A percentile compares a stretch with the other conserved stretches of the same genome.
These are phyloP conservation scores for Thryonomys swinderianus DNA, from an alignment of 2,113 vertebrate species.

Conservation along the genomic window DNA sequence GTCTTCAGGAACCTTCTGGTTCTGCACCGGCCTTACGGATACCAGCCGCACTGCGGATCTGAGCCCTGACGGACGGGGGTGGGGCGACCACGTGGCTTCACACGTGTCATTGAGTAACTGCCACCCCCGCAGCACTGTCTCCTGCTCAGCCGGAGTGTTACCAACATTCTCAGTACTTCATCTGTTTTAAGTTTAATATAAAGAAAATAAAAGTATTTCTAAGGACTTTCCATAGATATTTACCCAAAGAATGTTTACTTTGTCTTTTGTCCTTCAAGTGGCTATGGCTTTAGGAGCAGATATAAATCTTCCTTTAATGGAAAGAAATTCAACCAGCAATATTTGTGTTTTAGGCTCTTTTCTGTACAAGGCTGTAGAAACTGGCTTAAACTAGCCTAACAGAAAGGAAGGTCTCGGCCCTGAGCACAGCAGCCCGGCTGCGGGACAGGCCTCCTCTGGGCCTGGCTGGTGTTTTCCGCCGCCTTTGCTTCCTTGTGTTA, in stretches of 20 bases:
- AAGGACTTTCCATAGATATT: constrained; percentile 13
- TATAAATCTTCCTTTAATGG: constrained; percentile 44
- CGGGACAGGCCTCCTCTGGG: neutral
- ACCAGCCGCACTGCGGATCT: neutral
- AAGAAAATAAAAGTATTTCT: constrained; percentile 52
- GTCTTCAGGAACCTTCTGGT: neutral
- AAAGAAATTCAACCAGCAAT: neutral
- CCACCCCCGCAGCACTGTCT: neutral
- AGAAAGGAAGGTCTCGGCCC: neutral
- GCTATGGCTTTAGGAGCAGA: constrained; percentile 43
- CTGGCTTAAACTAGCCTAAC: neutral
- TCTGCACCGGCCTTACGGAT: neutral
- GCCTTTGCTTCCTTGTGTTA: neutral
- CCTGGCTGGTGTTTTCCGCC: neutral
- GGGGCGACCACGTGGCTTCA: neutral
- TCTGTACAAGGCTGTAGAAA: constrained; percentile 1
- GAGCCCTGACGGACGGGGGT: neutral
- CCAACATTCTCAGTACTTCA: constrained; percentile 22
- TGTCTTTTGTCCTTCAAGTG: constrained; percentile 23
- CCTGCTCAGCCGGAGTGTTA: neutral
- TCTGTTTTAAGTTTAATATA: constrained; percentile 30
- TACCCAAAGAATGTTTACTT: constrained; percentile 35
- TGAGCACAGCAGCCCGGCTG: neutral
- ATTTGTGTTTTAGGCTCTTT: neutral
- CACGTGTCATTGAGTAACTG: neutral